These are phyloP conservation scores for Archaeoteleia sp. DNA, from an alignment of 2,888 invertebrate species.

Conservation along the genomic window DNA sequence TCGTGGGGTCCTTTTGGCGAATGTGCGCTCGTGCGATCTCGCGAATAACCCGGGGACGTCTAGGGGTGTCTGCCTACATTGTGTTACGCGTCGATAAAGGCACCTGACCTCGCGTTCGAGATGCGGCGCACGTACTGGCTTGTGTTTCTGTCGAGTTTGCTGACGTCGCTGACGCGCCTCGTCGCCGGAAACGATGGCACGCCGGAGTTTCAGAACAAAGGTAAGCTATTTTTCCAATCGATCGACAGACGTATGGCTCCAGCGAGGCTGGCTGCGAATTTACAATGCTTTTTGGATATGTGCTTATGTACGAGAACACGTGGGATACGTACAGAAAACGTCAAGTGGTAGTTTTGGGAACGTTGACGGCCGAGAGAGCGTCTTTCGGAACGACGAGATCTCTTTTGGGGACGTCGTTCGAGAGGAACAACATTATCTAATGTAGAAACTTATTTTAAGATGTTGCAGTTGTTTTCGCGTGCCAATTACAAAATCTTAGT, in stretches of 20 bases:
- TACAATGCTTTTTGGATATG: constrained; percentile 28
- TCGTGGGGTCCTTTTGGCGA: constrained; percentile 10
- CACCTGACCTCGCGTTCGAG: constrained; percentile 60
- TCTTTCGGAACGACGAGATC: too few species aligned
- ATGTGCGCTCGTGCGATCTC: constrained; percentile 14
- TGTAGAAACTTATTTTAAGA: too few species aligned
- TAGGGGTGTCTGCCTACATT: constrained; percentile 35
- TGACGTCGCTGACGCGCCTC: constrained; percentile 63
- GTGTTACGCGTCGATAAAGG: constrained; percentile 55
- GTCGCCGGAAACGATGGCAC: constrained; percentile 60
- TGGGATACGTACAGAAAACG: too few species aligned
- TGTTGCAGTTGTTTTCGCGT: too few species aligned
- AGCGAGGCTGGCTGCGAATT: constrained; percentile 44
- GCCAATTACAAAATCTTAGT: too few species aligned
- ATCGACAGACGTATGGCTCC: constrained; percentile 39
- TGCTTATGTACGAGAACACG: too few species aligned
- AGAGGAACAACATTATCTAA: too few species aligned
- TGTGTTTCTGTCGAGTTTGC: constrained; percentile 68
- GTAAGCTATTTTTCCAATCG: constrained; percentile 62
- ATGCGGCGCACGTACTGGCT: constrained; percentile 68
- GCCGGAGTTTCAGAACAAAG: constrained; percentile 69
- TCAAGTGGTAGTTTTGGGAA: too few species aligned
- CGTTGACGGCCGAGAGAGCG: too few species aligned
- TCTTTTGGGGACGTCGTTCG: too few species aligned
- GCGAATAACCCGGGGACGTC: constrained; percentile 10